Conservation (phyloP, 2,113 vertebrate species). For the Anser cygnoides region DNA sequence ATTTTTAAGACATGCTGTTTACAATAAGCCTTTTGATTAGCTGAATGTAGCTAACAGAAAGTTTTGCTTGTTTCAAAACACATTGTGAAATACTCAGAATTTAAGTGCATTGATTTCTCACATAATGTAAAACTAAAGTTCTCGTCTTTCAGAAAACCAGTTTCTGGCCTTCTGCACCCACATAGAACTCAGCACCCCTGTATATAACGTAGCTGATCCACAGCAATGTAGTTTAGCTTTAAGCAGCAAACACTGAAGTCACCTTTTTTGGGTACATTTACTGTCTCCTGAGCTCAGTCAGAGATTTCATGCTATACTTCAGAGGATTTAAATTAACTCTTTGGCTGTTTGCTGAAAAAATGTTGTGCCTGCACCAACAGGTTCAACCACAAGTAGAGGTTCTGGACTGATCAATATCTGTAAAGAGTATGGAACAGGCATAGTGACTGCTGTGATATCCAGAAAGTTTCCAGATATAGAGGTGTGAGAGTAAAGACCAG, state of each 20-base stretch:
- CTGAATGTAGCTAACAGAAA: background rate
- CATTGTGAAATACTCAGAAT: background rate
- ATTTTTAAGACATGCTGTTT: background rate
- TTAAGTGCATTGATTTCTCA: background rate
- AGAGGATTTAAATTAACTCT: background rate
- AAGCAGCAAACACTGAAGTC: background rate
- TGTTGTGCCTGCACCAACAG: background rate
- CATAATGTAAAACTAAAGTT: background rate
- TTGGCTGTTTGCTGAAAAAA: background rate
- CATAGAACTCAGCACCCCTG: background rate
- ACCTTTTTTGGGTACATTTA: fast-evolving
- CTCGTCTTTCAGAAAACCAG: background rate
- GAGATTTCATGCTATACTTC: background rate
- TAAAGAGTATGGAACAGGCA: background rate
- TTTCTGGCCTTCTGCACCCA: fast-evolving
- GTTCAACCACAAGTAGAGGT: background rate
- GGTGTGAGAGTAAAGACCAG: background rate
- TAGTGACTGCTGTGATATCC: background rate
- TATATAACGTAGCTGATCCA: background rate
- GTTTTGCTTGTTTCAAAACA: background rate
- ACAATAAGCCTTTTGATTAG: background rate
- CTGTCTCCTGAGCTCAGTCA: background rate
- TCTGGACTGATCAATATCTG: background rate
- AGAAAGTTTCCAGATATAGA: background rate
- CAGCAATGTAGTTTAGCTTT: background rate